phyloP scores from a whole-genome alignment of 2,888 invertebrate genomes.

The Cepaea hortensis region DNA sequence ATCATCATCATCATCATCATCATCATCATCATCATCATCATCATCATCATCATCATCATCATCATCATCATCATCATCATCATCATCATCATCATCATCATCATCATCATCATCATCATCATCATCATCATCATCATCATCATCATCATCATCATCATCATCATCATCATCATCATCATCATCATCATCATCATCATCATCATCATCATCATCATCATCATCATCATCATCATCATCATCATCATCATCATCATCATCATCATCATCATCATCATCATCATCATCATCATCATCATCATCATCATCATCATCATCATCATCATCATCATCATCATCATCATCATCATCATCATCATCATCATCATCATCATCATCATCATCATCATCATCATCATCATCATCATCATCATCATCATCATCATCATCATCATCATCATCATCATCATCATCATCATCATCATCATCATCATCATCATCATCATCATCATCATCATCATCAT shows the following conservation, averaged over 20 bases:
- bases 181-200: not conserved
- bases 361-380: conserved; percentile 19
- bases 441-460: not conserved
- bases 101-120: not conserved
- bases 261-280: not conserved
- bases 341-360: conserved; percentile 19
- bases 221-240: not conserved
- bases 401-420: not conserved
- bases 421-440: conserved; percentile 3
- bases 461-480: not conserved
- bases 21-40: not conserved
- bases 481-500: not conserved
- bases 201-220: not conserved
- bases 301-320: not conserved
- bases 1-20: not conserved
- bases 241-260: not conserved
- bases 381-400: conserved; percentile 14
- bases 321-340: conserved; percentile 1
- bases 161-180: not conserved
- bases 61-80: not conserved
- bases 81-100: not conserved
- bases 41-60: not conserved
- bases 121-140: not conserved
- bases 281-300: not conserved
- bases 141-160: not conserved